Evolutionary conservation across 2,113 vertebrate species (phyloP), one percentile per base, ranked within the genome.

Genomic region (Rhodinocichla rosea): DNA sequence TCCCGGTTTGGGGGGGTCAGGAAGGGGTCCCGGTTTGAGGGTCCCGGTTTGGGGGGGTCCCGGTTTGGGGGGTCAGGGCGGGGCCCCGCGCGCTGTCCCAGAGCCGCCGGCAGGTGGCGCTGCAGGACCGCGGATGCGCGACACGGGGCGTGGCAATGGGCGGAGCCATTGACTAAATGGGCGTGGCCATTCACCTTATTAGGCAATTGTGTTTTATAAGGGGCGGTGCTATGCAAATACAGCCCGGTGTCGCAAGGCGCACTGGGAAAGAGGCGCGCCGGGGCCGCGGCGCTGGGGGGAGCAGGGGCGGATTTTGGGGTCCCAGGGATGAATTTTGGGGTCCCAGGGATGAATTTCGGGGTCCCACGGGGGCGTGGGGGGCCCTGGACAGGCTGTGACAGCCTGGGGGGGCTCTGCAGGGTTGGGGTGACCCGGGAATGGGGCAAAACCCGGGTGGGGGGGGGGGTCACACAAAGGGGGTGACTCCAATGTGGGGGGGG

Each of bases 121-220:
- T 33, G 30, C 20, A 44, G 40, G 28, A 64, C 30, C 40, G 30
- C 40, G 62, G 16, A 33, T 44, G 40, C 20, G 9, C 9, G 3
- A 10, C 3, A 1, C 6, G 20, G 40, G 39, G 62, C 28, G 62
- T 9, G 28, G 62, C 28, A 7, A 10, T 10, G 21, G 62, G 62
- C 7, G 62, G 20, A 15, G 28, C 28, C 15, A 64, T 1, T 0
- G 9, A 3, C 1, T 1, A 6, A 10, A 17, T 11, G 40, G 63
- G 40, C 63, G 63, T 44, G 63, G 10, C 1, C 3, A 3, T 1
- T 0, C 6, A 3, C 39, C 39, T 22, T 15, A 42, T 42, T 10
- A 16, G 40, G 50, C 10, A 10, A 16, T 6, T 10, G 9, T 10
- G 3, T 16, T 2, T 2, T 6, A 2, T 2, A 28, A 16, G 15